Evolutionary conservation across 1,140 invertebrate species (phyloP), one percentile per base, ranked within the genome.

Genomic region (Antheraea pernyi): DNA sequence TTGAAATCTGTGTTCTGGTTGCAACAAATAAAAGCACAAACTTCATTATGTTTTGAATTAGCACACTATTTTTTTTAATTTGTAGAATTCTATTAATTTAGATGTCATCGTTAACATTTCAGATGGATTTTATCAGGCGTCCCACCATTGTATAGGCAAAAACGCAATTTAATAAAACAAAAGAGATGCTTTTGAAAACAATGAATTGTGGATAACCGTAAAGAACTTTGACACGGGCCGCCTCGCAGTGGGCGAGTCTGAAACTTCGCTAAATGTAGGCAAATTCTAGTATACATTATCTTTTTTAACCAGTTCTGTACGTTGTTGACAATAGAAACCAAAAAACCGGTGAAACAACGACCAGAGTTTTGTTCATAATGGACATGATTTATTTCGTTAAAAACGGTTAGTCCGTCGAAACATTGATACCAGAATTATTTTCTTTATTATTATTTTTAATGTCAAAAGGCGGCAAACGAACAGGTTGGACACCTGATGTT

Each of bases 211-310:
- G 69, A 66, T 36, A 63, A 59, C 61, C 22, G 18, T 58, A 69
- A 19, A 61, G 66, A 74, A 74, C 65, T 68, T 73, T 64, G 68
- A 68, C 61, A 74, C 61, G 19, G 42, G 5, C 48, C 59, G 22
- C 37, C 42, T 61, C 63, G 59, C 64, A 65, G 65, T 70, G 68
- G 66, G 68, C 16, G 72, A 70, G 19, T 46, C 59, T 58, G 53
- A 72, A 69, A 66, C 67, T 73, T 68, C 42, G 9, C 19, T 19
- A 58, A 59, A 70, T 70, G 68, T 60, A 70, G 65, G 68, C 58
- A 60, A 68, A 69, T 63, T 42, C 65, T 37, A 42, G n/a, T 18
- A 39, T 68, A 67, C 68, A 70, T 70, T 42, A 65, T 68, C 70
- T 58, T 70, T 62, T 70, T 69, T 30, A 59, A 65, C 60, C 68